Evolutionary conservation across 2,888 invertebrate genomes (phyloP), one percentile per base, ranked within the genome.

Genomic region (Dendrolimus houi): DNA sequence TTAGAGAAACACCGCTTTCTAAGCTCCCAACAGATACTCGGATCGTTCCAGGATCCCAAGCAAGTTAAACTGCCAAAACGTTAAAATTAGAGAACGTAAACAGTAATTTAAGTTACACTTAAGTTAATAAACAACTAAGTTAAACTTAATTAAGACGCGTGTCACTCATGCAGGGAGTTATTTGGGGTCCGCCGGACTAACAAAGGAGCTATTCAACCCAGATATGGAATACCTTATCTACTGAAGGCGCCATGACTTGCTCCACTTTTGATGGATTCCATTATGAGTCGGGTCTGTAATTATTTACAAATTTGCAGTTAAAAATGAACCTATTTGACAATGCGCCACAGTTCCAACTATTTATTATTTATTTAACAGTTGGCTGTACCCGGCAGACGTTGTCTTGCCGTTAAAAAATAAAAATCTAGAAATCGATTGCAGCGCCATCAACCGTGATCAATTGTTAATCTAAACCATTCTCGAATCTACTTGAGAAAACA

Each of bases 81-180:
- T 47, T 47, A 9, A 47, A 47, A 47, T 47, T 8, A 47, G 47
- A 12, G 47, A 10, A 7, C 9, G 47, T 47, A 47, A 47, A 47
- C 47, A 9, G 47, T 47, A 47, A 47, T 47, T 47, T 47, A 47
- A 47, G 47, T 47, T 47, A 47, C 47, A 47, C 47, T 47, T 47
- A 47, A 47, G 47, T 9, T 47, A 47, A 12, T 47, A 47, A 47
- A 47, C 47, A 47, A 56, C 41, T 56, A 41, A 53, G 13, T 41
- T 29, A 1, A 41, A 53, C 52, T 14, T 56, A 53, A 56, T 53
- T 41, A 56, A 56, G 53, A n/a, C 53, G 10, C 41, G 13, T 12
- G 56, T 42, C 56, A 56, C 41, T 56, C 56, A 56, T 41, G 41
- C 41, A 41, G 52, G 41, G 52, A 56, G 53, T 53, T 53, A 52